Percentiles rank a stretch among this genome's conserved stretches.
These are phyloP conservation scores for Haliclystus octoradiatus DNA, from an alignment of 30 jellyfish, hydroid and myxozoan species.

Conservation along the genomic window DNA sequence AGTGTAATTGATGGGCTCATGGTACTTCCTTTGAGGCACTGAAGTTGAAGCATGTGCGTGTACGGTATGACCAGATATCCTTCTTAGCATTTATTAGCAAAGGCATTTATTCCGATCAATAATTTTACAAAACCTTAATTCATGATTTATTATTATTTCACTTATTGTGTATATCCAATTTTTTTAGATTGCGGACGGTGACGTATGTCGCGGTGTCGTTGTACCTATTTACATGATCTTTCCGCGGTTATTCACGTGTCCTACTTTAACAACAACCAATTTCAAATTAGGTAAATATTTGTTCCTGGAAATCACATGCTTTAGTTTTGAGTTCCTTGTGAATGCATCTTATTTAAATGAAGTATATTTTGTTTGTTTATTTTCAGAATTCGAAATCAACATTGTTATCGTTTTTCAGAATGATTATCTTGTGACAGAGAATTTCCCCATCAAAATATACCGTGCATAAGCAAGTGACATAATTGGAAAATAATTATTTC, in stretches of 20 bases:
- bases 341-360: no score
- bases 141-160: no score
- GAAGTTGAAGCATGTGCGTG: no score
- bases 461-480: constrained; percentile 31
- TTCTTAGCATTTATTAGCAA: no score
- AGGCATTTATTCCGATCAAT: no score
- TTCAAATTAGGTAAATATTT: constrained; percentile 63
- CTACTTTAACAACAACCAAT: constrained; percentile 81
- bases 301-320: neutral
- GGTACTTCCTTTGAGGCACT: no score
- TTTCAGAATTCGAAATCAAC: constrained; percentile 76
- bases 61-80: no score
- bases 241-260: constrained; percentile 93
- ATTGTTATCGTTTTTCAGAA: constrained; percentile 70
- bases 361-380: constrained; percentile 7
- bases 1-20: no score
- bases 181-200: constrained; percentile 91
- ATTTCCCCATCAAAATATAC: constrained; percentile 66
- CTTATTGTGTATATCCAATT: neutral
- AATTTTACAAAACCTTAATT: no score
- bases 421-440: constrained; percentile 87
- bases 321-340: no score
- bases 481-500: no score
- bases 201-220: constrained; percentile 63
- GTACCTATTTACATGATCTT: constrained; percentile 92